These are phyloP conservation scores for Wasmannia auropunctata DNA, from an alignment of 1,140 invertebrate species.

Conservation along the genomic window DNA sequence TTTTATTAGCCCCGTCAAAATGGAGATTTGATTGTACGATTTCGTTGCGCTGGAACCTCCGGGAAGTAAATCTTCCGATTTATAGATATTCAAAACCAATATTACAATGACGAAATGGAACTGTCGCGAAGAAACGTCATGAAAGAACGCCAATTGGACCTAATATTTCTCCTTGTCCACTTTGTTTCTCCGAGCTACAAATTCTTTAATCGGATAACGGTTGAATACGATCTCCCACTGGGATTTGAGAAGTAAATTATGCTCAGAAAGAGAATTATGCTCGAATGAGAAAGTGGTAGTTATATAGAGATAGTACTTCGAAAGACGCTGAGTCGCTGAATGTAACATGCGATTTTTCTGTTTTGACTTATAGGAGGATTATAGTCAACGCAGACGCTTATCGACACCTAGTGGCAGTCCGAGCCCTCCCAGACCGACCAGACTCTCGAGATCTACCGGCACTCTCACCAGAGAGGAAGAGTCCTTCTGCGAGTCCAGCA, in stretches of 20 bases:
- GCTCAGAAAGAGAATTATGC: neutral
- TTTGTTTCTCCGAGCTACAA: constrained; percentile 8
- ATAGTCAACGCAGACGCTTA: constrained; percentile 88
- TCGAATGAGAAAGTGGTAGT: neutral
- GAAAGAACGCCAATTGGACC: constrained; percentile 1
- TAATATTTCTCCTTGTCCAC: neutral
- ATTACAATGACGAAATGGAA: neutral
- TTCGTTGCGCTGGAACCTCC: neutral
- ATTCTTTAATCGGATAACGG: neutral
- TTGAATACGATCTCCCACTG: neutral
- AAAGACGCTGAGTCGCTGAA: constrained; percentile 21
- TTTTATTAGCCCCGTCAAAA: constrained; percentile 61
- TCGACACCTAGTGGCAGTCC: constrained; percentile 91
- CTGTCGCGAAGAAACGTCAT: neutral
- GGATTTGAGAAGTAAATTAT: constrained; percentile 7
- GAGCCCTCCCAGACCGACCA: constrained; percentile 84
- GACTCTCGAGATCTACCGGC: constrained; percentile 81
- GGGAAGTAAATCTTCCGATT: neutral
- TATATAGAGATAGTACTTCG: constrained; percentile 27
- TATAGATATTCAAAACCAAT: neutral
- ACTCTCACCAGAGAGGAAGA: constrained; percentile 82
- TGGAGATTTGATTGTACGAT: neutral
- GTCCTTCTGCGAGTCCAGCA: constrained; percentile 79
- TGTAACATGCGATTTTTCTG: constrained; percentile 27
- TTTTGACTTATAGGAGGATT: constrained; percentile 86